Base-by-base conservation (phyloP, 92 coral and sea anemone genomes). In the Parazoanthus swiftii region DNA sequence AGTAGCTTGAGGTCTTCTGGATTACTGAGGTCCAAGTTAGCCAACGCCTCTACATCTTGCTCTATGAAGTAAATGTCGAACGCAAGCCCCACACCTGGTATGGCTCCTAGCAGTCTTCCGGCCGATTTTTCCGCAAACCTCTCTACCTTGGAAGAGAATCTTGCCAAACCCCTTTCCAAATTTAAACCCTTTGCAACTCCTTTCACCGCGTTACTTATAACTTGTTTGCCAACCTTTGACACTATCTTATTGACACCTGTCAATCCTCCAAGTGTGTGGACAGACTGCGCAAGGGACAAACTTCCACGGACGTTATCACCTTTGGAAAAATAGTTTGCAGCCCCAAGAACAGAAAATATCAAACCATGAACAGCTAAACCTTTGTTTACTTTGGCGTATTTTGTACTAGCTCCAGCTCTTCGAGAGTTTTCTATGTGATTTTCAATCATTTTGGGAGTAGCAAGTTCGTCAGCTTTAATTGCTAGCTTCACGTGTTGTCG, bases 11-110 rank as follows among this genome's bases (percentile, higher is more conserved):
- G 39, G 39, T 91, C 94, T 23, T 54, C 90, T 6, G 91, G 94
- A 79, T 91, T 67, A 65, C 71, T 91, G 2, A 89, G 85, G 76
- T 91, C 38, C 44, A 91, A 87, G 33, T 91, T 79, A 3, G 92
- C 86, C 63, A 91, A 37, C 54, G 51, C 73, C 50, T 91, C 86
- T 5, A 91, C 56, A 54, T 91, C 93, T 74, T 91, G 33, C 33
- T 29, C 33, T 29, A 29, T 29, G 33, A 29, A 29, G 33, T 29
- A 29, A 29, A 29, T 29, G 89, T 91, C 93, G 44, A 91, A 91
- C 1, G 86, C 92, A 48, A 91, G 87, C 21, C 94, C 94, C 0
- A 91, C 92, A 9, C 81, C 94, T 38, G 94, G 94, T 25, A 91
- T 80, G 79, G 86, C 94, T 9, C 94, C 92, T 56, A 91, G 80